These are phyloP conservation scores for Hybognathus amarus DNA, from an alignment of 2,797 vertebrate genomes.

Conservation along the genomic window DNA sequence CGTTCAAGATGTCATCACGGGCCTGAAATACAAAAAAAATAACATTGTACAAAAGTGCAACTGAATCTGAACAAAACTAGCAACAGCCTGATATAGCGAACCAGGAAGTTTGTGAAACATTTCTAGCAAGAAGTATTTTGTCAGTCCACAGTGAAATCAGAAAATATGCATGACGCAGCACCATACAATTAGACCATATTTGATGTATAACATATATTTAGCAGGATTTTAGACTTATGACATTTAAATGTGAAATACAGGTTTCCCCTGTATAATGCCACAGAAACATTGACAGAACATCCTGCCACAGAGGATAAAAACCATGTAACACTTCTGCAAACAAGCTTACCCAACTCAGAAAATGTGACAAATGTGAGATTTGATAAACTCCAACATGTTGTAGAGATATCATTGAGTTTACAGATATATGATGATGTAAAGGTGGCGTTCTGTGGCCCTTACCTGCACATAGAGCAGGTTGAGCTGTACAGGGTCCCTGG, in stretches of 20 bases:
- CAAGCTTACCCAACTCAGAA: not conserved
- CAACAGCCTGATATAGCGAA: not conserved
- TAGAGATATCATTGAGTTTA: not conserved
- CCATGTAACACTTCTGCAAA: not conserved
- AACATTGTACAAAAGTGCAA: not conserved
- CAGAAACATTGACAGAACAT: not conserved
- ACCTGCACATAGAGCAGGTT: conserved; percentile 98
- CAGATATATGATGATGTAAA: too few relatives aligned
- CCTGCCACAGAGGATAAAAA: not conserved
- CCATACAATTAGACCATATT: not conserved
- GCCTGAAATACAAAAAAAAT: conserved; percentile 75
- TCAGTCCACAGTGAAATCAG: not conserved
- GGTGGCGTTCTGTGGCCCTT: not conserved
- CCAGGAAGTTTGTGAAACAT: not conserved
- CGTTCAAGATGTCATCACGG: conserved; percentile 95
- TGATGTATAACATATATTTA: not conserved
- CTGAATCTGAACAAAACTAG: not conserved
- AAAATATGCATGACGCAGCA: not conserved
- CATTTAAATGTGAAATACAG: too few relatives aligned
- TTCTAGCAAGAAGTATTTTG: not conserved
- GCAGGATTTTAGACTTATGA: not conserved
- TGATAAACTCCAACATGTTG: not conserved
- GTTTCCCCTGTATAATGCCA: not conserved
- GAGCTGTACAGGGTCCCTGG: conserved; percentile 94
- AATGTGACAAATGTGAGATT: not conserved